Evolutionary conservation across 2,888 invertebrate species (phyloP).

Genomic region (Heliconius erato): DNA sequence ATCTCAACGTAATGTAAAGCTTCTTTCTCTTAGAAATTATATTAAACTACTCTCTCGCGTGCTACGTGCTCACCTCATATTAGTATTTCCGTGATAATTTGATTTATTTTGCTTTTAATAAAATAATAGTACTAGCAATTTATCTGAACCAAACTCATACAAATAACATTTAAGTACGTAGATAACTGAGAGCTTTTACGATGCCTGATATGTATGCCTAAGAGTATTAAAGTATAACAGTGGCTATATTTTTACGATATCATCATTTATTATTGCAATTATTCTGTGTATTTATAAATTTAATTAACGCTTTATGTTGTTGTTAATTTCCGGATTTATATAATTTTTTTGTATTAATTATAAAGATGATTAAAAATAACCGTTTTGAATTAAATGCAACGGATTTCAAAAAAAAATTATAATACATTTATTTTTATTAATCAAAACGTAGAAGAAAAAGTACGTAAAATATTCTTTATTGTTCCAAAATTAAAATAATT

Average conservation of each 20-base stretch:
- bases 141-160: slow-evolving; percentile 39
- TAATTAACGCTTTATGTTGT: slow-evolving; percentile 12
- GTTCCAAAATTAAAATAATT: neutral
- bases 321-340: slow-evolving; percentile 3
- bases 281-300: slow-evolving; percentile 10
- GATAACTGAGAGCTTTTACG: slow-evolving; percentile 18
- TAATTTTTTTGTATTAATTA: neutral
- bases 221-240: slow-evolving; percentile 4
- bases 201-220: neutral
- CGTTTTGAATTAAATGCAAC: slow-evolving; percentile 22
- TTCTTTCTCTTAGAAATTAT: slow-evolving; percentile 54
- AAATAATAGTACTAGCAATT: slow-evolving; percentile 50
- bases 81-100: slow-evolving; percentile 56
- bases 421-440: neutral
- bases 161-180: slow-evolving; percentile 33
- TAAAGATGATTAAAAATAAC: neutral
- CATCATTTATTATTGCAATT: slow-evolving; percentile 21
- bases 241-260: slow-evolving; percentile 25
- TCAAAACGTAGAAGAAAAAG: neutral
- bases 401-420: neutral
- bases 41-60: slow-evolving; percentile 64
- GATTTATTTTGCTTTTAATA: slow-evolving; percentile 51
- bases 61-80: slow-evolving; percentile 60
- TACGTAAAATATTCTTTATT: neutral
- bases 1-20: slow-evolving; percentile 52